A percentile compares a stretch with the other conserved stretches of the same genome.
These are phyloP conservation scores for Bradysia coprophila DNA, from an alignment of 1,140 invertebrate species.

Conservation along the genomic window DNA sequence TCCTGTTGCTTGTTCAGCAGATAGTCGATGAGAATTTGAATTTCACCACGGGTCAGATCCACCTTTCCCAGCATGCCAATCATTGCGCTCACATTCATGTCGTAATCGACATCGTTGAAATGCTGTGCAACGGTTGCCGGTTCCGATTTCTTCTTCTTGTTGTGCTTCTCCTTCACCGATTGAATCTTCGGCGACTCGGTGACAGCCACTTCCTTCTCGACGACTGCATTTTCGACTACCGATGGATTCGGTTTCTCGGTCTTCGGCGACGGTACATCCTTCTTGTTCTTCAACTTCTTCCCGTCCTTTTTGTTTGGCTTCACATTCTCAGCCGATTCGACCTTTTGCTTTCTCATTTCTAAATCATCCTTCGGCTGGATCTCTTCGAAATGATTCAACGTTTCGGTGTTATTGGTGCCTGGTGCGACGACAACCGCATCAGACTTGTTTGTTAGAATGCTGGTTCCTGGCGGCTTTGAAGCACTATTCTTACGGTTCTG, in stretches of 20 bases:
- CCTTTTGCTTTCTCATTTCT: constrained; percentile 32
- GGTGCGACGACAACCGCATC: constrained; percentile 26
- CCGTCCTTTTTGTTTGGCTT: constrained; percentile 26
- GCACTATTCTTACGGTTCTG: constrained; percentile 31
- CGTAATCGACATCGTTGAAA: constrained; percentile 12
- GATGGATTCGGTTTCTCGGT: constrained; percentile 6
- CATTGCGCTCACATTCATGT: constrained; percentile 34
- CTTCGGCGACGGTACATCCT: constrained; percentile 4
- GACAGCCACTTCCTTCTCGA: neutral
- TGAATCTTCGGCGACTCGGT: constrained; percentile 4
- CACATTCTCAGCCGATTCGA: constrained; percentile 9
- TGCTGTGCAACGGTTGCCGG: constrained; percentile 16
- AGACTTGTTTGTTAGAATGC: constrained; percentile 42
- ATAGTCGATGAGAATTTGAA: constrained; percentile 73
- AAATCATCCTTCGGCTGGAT: constrained; percentile 65
- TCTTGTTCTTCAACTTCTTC: constrained; percentile 19
- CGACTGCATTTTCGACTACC: neutral
- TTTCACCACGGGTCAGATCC: constrained; percentile 62
- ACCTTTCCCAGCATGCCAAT: constrained; percentile 56
- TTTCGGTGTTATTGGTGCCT: constrained; percentile 11
- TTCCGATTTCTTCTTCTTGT: constrained; percentile 14
- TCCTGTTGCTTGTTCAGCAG: constrained; percentile 73
- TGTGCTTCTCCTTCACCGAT: constrained; percentile 9
- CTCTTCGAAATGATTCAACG: constrained; percentile 54
- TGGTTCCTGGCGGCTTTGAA: constrained; percentile 25